Evolutionary conservation across 2,797 vertebrate species (phyloP).

Genomic region (Huso huso): DNA sequence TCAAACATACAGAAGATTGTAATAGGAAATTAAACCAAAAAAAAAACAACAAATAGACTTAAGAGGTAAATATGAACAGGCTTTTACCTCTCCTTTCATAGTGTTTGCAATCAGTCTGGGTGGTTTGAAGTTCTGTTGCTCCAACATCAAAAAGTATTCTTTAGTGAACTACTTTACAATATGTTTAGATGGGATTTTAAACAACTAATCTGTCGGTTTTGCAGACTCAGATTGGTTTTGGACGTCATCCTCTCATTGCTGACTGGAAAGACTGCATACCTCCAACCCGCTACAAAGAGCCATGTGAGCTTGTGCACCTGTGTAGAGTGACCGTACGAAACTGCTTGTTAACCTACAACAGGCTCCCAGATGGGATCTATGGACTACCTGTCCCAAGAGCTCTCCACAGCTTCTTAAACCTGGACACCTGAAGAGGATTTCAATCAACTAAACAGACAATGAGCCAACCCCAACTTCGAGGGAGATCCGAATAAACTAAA

Average conservation of each 20-base stretch:
- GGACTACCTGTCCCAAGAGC: slow-evolving; percentile 36
- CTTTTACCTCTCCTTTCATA: too few species aligned
- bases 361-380: slow-evolving; percentile 41
- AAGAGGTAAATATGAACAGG: too few species aligned
- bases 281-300: slow-evolving; percentile 37
- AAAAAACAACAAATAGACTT: too few species aligned
- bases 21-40: too few species aligned
- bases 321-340: slow-evolving; percentile 39
- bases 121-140: neutral
- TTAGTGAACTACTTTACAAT: too few species aligned
- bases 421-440: slow-evolving; percentile 30
- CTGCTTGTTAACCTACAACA: slow-evolving; percentile 30
- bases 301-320: slow-evolving; percentile 43
- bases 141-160: too few species aligned
- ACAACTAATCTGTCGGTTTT: slow-evolving; percentile 16
- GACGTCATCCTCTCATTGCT: slow-evolving; percentile 36
- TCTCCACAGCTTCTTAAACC: slow-evolving; percentile 43
- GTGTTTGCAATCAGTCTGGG: too few species aligned
- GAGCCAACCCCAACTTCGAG: too few species aligned
- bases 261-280: slow-evolving; percentile 45
- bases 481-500: too few species aligned
- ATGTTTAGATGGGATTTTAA: too few species aligned
- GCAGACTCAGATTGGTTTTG: slow-evolving; percentile 38
- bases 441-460: too few species aligned
- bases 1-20: too few species aligned